Conservation (phyloP, 2,113 vertebrate species). For the Guaruba guarouba region DNA sequence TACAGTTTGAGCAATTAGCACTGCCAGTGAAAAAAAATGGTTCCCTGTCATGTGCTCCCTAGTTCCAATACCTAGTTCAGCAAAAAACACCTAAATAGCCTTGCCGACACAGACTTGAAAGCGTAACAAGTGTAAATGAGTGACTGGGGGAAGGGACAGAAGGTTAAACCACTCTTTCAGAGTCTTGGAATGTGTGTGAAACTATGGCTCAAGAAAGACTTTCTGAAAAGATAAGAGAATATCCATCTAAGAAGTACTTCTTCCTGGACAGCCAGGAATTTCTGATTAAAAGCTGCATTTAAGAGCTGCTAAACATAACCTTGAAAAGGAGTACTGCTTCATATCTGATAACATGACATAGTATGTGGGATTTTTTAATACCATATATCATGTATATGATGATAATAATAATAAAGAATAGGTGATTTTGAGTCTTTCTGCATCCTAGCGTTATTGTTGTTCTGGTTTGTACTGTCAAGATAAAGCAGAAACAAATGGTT, state of each 20-base stretch:
- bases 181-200: not conserved
- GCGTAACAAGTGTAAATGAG: not conserved
- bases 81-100: not conserved
- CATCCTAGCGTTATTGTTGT: not conserved
- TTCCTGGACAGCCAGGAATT: not conserved
- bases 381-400: not conserved
- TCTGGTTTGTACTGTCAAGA: constrained; percentile 13
- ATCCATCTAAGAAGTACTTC: not conserved
- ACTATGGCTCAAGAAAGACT: not conserved
- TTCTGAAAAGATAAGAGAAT: not conserved
- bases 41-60: not conserved
- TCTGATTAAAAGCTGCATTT: not conserved
- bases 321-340: not conserved
- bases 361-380: not conserved
- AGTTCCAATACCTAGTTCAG: not conserved
- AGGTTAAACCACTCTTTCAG: not conserved
- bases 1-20: not conserved
- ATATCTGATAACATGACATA: not conserved
- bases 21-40: not conserved
- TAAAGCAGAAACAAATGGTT: constrained; percentile 36
- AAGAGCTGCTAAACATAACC: not conserved
- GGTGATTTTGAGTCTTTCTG: not conserved
- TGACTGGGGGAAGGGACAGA: not conserved
- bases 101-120: not conserved
- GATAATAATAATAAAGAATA: not conserved